Evolutionary conservation across 2,888 invertebrate genomes (phyloP).

Genomic region (Nymphalis c-album): DNA sequence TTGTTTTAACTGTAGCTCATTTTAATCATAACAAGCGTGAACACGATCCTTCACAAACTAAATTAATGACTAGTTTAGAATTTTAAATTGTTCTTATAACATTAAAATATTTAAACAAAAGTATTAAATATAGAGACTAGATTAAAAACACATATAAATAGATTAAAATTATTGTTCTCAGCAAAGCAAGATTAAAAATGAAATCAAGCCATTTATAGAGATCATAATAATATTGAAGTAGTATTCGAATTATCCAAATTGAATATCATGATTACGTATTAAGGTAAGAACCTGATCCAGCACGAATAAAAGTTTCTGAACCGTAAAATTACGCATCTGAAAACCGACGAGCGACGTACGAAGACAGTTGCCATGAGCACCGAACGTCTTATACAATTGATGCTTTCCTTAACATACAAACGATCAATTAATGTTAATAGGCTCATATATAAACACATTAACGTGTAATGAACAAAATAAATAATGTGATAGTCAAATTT

Average conservation of each 20-base stretch:
- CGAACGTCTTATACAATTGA: conserved; percentile 25
- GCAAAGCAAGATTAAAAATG: background rate
- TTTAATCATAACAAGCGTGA: background rate
- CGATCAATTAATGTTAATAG: conserved; percentile 37
- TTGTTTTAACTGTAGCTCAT: conserved; percentile 4
- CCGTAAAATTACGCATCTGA: conserved; percentile 5
- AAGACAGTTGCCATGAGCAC: conserved; percentile 18
- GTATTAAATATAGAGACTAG: no score
- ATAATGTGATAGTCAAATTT: conserved; percentile 25
- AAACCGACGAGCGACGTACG: conserved; percentile 1
- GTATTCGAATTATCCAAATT: background rate
- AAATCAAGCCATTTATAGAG: background rate
- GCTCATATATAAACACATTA: conserved; percentile 23
- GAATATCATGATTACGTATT: background rate
- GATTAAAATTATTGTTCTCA: no score
- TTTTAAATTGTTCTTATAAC: no score
- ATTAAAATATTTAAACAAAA: no score
- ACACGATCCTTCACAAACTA: background rate
- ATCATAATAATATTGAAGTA: background rate
- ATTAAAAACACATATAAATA: no score
- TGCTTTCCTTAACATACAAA: conserved; percentile 34
- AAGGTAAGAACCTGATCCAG: background rate
- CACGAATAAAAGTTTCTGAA: background rate
- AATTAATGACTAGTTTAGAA: background rate
- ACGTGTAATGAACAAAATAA: conserved; percentile 18